Evolutionary conservation across 64 coral and sea anemone species (phyloP).

Genomic region (Pachyseris speciosa): DNA sequence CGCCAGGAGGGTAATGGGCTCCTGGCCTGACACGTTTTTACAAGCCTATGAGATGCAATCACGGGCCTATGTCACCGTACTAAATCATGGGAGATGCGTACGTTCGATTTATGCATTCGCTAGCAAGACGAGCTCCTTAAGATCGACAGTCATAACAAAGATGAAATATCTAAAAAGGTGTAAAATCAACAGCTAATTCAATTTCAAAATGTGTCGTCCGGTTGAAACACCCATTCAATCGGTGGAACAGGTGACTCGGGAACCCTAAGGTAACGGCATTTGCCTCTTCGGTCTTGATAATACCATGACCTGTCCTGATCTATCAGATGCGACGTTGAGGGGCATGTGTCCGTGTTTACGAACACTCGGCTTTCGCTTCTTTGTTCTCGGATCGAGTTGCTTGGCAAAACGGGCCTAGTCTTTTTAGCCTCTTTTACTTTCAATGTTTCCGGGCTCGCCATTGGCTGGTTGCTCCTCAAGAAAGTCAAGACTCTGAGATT

Average conservation of each 20-base stretch:
- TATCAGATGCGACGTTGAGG: constrained; percentile 11
- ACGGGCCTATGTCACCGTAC: too few species aligned
- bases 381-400: neutral
- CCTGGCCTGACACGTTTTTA: too few species aligned
- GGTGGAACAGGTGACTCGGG: constrained; percentile 66
- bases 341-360: constrained; percentile 71
- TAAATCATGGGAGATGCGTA: too few species aligned
- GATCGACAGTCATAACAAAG: too few species aligned
- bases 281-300: constrained; percentile 68
- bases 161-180: too few species aligned
- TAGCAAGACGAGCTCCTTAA: too few species aligned
- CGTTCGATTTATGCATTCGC: too few species aligned
- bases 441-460: constrained; percentile 4
- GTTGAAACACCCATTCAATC: constrained; percentile 54
- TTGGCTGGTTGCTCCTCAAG: constrained; percentile 21
- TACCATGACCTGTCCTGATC: constrained; percentile 76
- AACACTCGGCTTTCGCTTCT: neutral
- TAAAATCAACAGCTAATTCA: neutral
- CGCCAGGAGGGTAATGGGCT: too few species aligned
- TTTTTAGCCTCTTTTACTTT: constrained; percentile 4
- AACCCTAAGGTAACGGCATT: constrained; percentile 73
- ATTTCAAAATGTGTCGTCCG: neutral
- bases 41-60: too few species aligned
- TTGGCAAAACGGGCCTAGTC: neutral
- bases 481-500: neutral